Evolutionary conservation across 2,113 vertebrate species (phyloP).

Genomic region (Corapipo altera): DNA sequence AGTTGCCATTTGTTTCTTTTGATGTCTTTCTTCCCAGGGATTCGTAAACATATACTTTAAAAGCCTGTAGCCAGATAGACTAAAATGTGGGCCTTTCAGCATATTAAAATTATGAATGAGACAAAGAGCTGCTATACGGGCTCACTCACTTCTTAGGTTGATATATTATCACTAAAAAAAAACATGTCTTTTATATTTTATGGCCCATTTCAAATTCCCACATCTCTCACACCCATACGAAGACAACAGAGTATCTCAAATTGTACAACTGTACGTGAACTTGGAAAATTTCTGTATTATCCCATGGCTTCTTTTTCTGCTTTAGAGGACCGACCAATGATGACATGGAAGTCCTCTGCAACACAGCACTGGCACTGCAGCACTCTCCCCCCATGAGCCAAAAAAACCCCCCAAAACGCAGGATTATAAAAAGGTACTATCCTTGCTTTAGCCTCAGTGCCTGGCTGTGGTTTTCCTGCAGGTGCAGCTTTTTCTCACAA

Average conservation of each 20-base stretch:
- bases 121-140: not conserved
- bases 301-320: not conserved
- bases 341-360: not conserved
- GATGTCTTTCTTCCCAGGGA: not conserved
- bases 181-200: not conserved
- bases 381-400: not conserved
- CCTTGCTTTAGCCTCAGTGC: not conserved
- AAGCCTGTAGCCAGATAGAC: not conserved
- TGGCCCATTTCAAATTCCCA: not conserved
- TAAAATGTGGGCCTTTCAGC: not conserved
- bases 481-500: not conserved
- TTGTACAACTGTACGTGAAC: not conserved
- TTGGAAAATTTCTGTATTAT: not conserved
- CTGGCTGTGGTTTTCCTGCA: not conserved
- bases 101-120: not conserved
- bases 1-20: conserved; percentile 21
- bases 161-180: not conserved
- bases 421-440: not conserved
- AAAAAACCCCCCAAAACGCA: not conserved
- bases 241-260: not conserved
- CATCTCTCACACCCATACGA: not conserved
- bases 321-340: not conserved
- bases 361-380: too few species aligned
- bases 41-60: conserved; percentile 28
- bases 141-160: not conserved